These are phyloP conservation scores for Vanacampus margaritifer DNA, from an alignment of 2,113 vertebrate genomes.

Conservation along the genomic window DNA sequence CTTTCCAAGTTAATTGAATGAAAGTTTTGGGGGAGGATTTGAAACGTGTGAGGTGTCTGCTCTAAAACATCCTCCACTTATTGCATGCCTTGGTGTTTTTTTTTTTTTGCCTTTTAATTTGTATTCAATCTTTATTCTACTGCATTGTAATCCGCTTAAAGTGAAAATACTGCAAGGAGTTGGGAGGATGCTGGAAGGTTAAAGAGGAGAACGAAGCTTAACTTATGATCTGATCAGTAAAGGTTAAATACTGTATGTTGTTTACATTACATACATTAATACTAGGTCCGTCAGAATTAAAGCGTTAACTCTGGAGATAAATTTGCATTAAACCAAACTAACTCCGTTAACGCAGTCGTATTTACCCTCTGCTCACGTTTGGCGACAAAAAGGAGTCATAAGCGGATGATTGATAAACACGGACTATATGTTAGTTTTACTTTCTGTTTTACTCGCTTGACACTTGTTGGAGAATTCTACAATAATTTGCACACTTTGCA, in stretches of 20 bases:
- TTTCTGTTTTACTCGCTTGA: too few species aligned
- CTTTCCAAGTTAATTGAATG: conserved; percentile 58
- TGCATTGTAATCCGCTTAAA: conserved; percentile 26
- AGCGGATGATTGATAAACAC: too few species aligned
- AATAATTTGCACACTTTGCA: too few species aligned
- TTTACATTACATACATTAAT: not conserved
- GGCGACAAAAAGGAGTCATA: too few species aligned
- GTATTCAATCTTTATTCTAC: conserved; percentile 25
- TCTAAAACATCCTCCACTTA: conserved; percentile 19
- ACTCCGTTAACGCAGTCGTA: too few species aligned
- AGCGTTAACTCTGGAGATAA: too few species aligned
- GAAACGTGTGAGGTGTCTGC: conserved; percentile 20
- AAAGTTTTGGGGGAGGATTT: conserved; percentile 32
- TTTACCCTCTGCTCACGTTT: too few species aligned
- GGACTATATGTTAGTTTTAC: too few species aligned
- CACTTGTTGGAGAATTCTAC: too few species aligned
- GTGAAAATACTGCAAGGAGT: not conserved
- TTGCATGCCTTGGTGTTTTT: not conserved
- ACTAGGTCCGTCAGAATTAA: not conserved
- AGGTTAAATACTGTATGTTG: not conserved
- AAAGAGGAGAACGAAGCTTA: not conserved
- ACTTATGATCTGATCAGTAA: not conserved
- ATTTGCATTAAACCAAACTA: too few species aligned
- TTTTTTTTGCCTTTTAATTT: not conserved
- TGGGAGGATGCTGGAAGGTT: not conserved